Conservation (phyloP, 2,797 vertebrate species). For the Falco biarmicus region DNA sequence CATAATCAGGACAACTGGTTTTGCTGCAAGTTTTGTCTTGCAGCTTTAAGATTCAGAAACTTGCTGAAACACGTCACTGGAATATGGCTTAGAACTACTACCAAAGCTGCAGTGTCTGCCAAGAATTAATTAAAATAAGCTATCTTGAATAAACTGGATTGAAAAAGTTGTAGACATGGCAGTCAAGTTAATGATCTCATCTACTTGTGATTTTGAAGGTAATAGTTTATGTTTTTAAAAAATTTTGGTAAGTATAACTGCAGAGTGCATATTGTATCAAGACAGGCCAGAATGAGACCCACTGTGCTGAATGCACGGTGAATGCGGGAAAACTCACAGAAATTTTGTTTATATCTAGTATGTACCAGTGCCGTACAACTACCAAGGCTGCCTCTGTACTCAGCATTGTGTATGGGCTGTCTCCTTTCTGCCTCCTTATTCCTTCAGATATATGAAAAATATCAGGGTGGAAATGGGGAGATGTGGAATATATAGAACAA, state of each 20-base stretch:
- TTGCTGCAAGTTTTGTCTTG: slow-evolving; percentile 31
- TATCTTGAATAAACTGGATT: slow-evolving; percentile 22
- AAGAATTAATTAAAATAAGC: slow-evolving; percentile 66
- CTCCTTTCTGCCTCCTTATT: background rate
- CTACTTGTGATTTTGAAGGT: slow-evolving; percentile 9
- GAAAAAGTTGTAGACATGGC: background rate
- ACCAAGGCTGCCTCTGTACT: background rate
- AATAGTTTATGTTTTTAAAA: background rate
- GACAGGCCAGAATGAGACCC: background rate
- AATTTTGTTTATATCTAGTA: background rate
- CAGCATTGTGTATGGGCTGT: background rate
- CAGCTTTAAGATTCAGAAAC: background rate
- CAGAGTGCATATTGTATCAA: background rate
- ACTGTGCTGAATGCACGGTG: background rate
- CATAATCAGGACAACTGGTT: background rate
- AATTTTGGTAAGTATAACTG: background rate
- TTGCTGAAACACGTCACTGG: slow-evolving; percentile 15
- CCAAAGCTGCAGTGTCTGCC: slow-evolving; percentile 33
- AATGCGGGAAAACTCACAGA: background rate
- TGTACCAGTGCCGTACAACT: background rate
- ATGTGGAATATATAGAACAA: background rate
- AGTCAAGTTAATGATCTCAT: slow-evolving; percentile 48
- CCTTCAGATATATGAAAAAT: background rate
- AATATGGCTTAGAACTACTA: slow-evolving; percentile 38
- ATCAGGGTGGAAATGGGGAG: background rate